Evolutionary conservation across 2,797 vertebrate genomes (phyloP).

Genomic region (Acanthurus tractus): DNA sequence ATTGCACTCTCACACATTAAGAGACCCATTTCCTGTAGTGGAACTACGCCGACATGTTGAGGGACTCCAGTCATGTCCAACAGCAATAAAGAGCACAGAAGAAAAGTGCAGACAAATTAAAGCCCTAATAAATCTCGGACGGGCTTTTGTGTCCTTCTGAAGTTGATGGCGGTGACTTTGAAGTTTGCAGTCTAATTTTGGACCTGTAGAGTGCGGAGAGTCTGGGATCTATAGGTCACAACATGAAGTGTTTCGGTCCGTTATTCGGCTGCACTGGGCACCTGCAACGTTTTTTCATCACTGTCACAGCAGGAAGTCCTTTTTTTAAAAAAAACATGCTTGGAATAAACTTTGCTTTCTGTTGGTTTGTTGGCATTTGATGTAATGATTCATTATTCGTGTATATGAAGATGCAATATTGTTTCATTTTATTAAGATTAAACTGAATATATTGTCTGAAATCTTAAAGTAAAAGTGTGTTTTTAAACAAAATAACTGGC

Average conservation of each 20-base stretch:
- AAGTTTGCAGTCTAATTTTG: constrained; percentile 36
- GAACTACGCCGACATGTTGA: constrained; percentile 44
- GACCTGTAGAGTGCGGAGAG: constrained; percentile 33
- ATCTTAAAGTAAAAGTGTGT: constrained; percentile 57
- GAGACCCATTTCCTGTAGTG: constrained; percentile 42
- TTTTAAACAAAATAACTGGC: constrained; percentile 48
- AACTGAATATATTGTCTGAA: constrained; percentile 77
- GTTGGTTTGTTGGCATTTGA: constrained; percentile 58
- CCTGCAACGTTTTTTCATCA: constrained; percentile 60
- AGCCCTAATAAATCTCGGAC: constrained; percentile 32
- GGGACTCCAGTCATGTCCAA: constrained; percentile 32
- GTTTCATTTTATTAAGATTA: constrained; percentile 80
- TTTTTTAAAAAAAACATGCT: constrained; percentile 50
- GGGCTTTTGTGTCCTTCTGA: constrained; percentile 28
- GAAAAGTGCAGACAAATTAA: constrained; percentile 32
- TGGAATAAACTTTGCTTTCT: constrained; percentile 71
- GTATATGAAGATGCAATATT: constrained; percentile 76
- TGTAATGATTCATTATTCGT: constrained; percentile 73
- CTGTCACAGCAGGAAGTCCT: constrained; percentile 50
- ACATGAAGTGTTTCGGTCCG: constrained; percentile 42
- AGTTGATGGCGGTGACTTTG: constrained; percentile 26
- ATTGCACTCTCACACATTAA: constrained; percentile 60
- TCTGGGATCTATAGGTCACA: constrained; percentile 22
- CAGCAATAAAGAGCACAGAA: constrained; percentile 20
- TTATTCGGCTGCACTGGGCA: constrained; percentile 42